Percentiles rank a stretch among this genome's conserved stretches.
Evolutionary conservation across 2,888 invertebrate genomes (phyloP).

Genomic region (Adelognathus sp.): DNA sequence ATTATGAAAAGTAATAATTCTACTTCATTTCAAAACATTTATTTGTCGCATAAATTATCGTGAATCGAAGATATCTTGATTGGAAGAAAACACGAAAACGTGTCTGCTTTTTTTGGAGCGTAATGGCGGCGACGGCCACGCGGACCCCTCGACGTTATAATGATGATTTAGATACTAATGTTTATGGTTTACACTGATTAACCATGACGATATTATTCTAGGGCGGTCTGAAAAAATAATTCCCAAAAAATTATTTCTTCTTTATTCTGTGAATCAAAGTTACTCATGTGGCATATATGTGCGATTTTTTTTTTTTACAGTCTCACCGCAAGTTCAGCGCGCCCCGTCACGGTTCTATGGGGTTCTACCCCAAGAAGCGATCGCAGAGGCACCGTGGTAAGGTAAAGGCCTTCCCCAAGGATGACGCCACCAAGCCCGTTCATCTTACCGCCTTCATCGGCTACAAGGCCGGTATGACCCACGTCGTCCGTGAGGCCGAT

Average conservation of each 20-base stretch:
- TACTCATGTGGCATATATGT: neutral
- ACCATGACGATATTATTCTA: conserved; percentile 86
- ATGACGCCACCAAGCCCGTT: conserved; percentile 97
- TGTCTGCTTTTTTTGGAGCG: neutral
- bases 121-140: conserved; percentile 31
- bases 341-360: conserved; percentile 99
- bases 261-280: conserved; percentile 25
- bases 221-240: conserved; percentile 87
- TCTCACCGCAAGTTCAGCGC: conserved; percentile 99
- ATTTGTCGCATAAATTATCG: conserved; percentile 32
- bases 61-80: neutral
- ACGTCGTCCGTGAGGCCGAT: conserved; percentile 99
- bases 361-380: conserved; percentile 99
- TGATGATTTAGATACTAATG: conserved; percentile 86
- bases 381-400: conserved; percentile 98
- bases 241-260: conserved; percentile 42
- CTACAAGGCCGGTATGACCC: conserved; percentile 99
- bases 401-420: conserved; percentile 99
- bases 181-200: conserved; percentile 88
- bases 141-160: conserved; percentile 33
- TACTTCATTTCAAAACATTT: neutral
- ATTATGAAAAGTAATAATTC: conserved; percentile 2
- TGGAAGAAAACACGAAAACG: neutral
- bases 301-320: conserved; percentile 82
- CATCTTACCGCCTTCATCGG: conserved; percentile 99